Conservation (phyloP, 2,888 invertebrate genomes). For the Copidosoma aretas region DNA sequence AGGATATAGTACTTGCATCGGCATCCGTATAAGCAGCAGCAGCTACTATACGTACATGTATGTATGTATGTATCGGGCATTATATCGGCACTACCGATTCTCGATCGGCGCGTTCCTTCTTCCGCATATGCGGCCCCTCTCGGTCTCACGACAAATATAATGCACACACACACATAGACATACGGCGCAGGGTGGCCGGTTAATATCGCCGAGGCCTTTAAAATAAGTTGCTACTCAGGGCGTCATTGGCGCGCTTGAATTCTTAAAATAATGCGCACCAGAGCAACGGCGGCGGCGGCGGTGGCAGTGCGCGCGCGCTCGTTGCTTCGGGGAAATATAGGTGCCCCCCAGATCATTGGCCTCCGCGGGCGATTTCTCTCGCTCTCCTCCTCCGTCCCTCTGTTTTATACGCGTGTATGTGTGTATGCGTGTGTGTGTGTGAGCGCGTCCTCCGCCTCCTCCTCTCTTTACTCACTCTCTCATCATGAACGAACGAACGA, state of each 20-base stretch:
- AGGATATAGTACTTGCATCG: too few species aligned
- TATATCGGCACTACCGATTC: background rate
- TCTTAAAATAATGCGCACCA: constrained; percentile 32
- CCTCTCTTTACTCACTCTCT: constrained; percentile 1
- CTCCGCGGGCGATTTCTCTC: constrained; percentile 21
- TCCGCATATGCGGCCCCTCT: too few species aligned
- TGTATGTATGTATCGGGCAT: too few species aligned
- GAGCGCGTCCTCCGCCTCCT: background rate
- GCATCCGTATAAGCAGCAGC: too few species aligned
- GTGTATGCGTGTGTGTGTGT: background rate
- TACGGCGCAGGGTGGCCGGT: too few species aligned
- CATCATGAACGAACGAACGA: background rate
- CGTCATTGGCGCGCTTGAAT: constrained; percentile 34
- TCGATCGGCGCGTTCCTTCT: background rate
- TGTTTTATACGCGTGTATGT: constrained; percentile 2
- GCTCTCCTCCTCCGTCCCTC: background rate
- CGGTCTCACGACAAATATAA: too few species aligned
- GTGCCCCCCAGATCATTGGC: constrained; percentile 43
- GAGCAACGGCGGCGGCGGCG: too few species aligned
- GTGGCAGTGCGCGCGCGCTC: constrained; percentile 17
- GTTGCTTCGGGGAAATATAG: constrained; percentile 41
- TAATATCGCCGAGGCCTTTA: too few species aligned
- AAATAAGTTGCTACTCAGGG: background rate
- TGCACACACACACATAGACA: too few species aligned
- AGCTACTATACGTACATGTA: too few species aligned